Evolutionary conservation across 64 coral and sea anemone genomes (phyloP).

Genomic region (Cladopsammia gracilis): DNA sequence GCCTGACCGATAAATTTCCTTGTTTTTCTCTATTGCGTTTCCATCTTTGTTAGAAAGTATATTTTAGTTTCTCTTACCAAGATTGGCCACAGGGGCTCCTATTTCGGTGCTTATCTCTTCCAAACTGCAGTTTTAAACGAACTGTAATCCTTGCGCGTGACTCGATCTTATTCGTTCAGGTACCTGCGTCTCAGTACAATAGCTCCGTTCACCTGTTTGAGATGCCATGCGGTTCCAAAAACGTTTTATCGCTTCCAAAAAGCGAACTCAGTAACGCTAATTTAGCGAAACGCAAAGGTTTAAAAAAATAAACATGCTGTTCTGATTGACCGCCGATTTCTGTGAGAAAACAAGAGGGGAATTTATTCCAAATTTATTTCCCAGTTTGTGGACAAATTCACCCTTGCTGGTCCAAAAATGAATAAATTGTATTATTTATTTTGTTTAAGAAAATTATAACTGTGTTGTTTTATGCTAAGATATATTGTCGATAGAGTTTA

Average conservation of each 20-base stretch:
- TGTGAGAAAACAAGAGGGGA: background rate
- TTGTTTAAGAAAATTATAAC: background rate
- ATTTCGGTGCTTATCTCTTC: background rate
- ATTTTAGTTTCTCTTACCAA: background rate
- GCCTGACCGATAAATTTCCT: slow-evolving; percentile 1
- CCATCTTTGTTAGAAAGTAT: background rate
- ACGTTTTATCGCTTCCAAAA: slow-evolving; percentile 11
- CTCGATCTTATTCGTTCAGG: background rate
- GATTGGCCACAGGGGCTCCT: background rate
- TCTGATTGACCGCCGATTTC: background rate
- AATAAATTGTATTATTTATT: slow-evolving; percentile 12
- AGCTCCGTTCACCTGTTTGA: slow-evolving; percentile 34
- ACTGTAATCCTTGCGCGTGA: background rate
- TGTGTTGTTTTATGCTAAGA: background rate
- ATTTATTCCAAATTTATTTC: background rate
- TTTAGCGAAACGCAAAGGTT: background rate
- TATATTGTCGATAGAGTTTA: slow-evolving; percentile 3
- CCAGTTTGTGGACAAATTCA: background rate
- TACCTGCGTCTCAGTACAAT: slow-evolving; percentile 3
- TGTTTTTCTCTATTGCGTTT: background rate
- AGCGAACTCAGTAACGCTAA: background rate
- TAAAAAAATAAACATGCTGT: background rate
- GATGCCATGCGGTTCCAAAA: slow-evolving; percentile 42
- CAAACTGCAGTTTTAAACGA: background rate
- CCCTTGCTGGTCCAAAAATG: background rate